Conservation (phyloP, 2,113 vertebrate genomes). For the Pelmatolapia mariae region DNA sequence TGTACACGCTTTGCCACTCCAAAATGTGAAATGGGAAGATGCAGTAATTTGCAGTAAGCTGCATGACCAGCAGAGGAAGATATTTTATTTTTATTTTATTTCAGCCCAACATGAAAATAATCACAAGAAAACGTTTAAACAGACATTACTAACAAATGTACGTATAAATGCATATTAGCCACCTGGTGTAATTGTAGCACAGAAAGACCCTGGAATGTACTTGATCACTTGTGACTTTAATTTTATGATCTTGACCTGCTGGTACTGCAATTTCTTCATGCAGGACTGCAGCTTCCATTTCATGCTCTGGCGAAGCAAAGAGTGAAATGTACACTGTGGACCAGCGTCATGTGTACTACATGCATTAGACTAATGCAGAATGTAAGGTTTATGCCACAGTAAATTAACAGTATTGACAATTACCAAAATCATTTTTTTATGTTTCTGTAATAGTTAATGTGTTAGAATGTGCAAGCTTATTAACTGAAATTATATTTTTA, state of each 20-base stretch:
- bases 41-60: background rate
- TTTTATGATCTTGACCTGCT: background rate
- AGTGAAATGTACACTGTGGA: background rate
- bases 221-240: background rate
- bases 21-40: background rate
- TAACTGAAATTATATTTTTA: background rate
- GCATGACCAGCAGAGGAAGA: background rate
- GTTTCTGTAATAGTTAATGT: background rate
- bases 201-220: background rate
- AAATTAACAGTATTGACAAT: background rate
- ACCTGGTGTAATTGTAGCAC: background rate
- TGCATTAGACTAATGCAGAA: background rate
- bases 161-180: background rate
- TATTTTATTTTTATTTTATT: background rate
- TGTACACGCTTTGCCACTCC: background rate
- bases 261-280: background rate
- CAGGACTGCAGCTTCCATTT: background rate
- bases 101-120: background rate
- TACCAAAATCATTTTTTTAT: background rate
- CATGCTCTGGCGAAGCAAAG: background rate
- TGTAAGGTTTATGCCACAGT: background rate
- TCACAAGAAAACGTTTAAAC: background rate
- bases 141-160: fast-evolving
- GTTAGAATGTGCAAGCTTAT: background rate
- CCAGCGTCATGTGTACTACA: background rate